Evolutionary conservation across 2,797 vertebrate species (phyloP), one percentile per base, ranked within the genome.

Genomic region (Rallus crepitans): DNA sequence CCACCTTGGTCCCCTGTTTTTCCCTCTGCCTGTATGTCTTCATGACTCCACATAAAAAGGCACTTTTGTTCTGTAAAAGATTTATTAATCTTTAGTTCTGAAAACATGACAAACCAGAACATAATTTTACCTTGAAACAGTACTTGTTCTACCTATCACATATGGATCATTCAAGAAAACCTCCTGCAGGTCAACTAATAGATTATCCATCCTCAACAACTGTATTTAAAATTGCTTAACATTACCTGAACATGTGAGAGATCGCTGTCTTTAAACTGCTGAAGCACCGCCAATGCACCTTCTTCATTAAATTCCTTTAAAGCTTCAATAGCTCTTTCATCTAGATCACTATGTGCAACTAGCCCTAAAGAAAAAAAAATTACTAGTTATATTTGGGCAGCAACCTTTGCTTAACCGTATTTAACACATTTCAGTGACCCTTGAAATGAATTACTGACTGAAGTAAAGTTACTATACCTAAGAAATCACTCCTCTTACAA

Each of bases 231-330:
- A 91, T 25, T 71, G 45, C 52, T 90, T 82, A 87, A 82, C 13
- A 55, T 98, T 98, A 99, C 99, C 98, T 99, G 99, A 97, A 99
- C 99, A 78, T 99, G 99, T 92, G 99, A 99, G 96, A 99, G 98
- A 97, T 99, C 99, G 70, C 99, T 99, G 98, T 99, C 99, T 98
- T 99, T 99, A 98, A 99, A 99, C 97, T 99, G 99, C 28, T 99
- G 98, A 97, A 99, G 98, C 82, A 99, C 99, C 93, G 99, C 99
- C 96, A 99, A 98, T 66, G 99, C 99, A 93, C 99, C 99, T 93
- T 99, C 99, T 98, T 99, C 99, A 93, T 99, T 99, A 98, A 99
- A 99, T 95, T 99, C 99, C 95, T 99, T 99, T 98, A 99, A 98
- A 95, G 99, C 99, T 98, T 99, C 99, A 39, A 99, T 98, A 92